phyloP scores from a whole-genome alignment of 2,797 vertebrate species.

The Petrocephalus schoutedeni region DNA sequence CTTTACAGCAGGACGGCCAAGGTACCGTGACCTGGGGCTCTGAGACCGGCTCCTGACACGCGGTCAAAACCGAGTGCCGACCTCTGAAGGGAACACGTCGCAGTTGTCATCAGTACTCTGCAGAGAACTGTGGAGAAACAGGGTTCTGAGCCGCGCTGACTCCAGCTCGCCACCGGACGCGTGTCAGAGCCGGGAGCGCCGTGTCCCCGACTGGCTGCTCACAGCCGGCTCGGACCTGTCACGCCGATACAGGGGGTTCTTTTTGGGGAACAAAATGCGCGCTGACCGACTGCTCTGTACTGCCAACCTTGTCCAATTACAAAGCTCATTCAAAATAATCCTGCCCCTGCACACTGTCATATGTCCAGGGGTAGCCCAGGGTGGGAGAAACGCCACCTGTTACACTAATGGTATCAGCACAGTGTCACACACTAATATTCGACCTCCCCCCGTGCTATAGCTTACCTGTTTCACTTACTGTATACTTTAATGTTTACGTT shows the following conservation, averaged over 20 bases:
- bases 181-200: conserved; percentile 54
- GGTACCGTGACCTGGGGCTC: conserved; percentile 55
- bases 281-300: background rate
- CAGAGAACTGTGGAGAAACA: conserved; percentile 55
- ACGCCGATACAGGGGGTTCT: background rate
- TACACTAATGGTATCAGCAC: background rate
- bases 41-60: conserved; percentile 60
- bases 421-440: background rate
- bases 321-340: background rate
- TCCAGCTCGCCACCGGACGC: conserved; percentile 52
- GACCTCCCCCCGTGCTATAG: too few species aligned
- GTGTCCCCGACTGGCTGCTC: conserved; percentile 33
- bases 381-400: background rate
- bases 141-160: conserved; percentile 52
- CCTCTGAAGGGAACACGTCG: conserved; percentile 45
- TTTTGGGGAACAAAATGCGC: background rate
- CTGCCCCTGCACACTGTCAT: background rate
- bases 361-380: too few species aligned
- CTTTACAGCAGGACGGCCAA: conserved; percentile 32
- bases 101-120: conserved; percentile 60
- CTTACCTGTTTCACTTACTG: too few species aligned
- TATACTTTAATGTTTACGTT: too few species aligned
- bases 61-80: conserved; percentile 64
- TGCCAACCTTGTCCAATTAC: background rate
- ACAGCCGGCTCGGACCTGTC: background rate